phyloP scores from a whole-genome alignment of 2,113 vertebrate species.

The Rhegmatorhina hoffmannsi region DNA sequence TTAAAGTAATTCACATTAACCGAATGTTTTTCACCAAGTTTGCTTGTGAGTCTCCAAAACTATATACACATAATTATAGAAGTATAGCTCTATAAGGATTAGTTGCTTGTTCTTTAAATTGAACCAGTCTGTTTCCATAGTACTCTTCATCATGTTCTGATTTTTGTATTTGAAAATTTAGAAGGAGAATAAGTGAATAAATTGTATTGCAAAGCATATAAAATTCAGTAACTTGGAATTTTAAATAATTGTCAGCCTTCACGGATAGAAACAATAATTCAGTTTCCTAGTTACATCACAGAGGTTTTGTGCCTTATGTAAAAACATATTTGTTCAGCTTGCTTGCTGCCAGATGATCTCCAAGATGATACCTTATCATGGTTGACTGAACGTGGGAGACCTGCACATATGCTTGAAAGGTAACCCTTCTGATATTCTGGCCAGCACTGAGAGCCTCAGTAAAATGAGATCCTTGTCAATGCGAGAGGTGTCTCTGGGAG shows the following conservation, averaged over 20 bases:
- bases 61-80: neutral
- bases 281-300: neutral
- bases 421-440: neutral
- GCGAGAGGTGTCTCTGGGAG: no score
- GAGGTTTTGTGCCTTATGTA: neutral
- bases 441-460: neutral
- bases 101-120: slow-evolving; percentile 20
- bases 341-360: slow-evolving; percentile 3
- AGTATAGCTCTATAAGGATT: neutral
- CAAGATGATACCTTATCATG: neutral
- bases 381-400: neutral
- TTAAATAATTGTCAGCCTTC: neutral
- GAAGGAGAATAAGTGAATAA: slow-evolving; percentile 14
- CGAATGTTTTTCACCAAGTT: neutral
- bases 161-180: slow-evolving; percentile 15
- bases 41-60: slow-evolving; percentile 19
- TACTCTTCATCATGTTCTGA: neutral
- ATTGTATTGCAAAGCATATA: neutral
- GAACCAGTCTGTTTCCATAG: slow-evolving; percentile 14
- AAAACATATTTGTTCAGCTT: slow-evolving; percentile 25
- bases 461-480: neutral
- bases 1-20: neutral
- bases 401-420: neutral
- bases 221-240: neutral
- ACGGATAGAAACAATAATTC: neutral